Evolutionary conservation across 1,140 invertebrate genomes (phyloP), one percentile per base, ranked within the genome.

Genomic region (Arion vulgaris): DNA sequence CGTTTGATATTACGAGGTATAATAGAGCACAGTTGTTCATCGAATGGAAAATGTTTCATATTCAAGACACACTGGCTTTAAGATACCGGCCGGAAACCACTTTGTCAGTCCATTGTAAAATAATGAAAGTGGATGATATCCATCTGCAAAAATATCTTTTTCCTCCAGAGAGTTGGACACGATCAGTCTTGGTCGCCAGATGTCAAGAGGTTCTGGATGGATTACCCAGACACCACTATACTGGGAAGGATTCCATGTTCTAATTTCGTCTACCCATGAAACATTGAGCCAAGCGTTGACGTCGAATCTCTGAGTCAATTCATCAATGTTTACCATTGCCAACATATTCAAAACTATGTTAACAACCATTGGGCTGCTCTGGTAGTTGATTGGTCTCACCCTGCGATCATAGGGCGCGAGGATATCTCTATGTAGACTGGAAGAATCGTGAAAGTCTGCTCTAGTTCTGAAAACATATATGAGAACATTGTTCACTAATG

Each of bases 271-370:
- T 23, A 53, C 45, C 75, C 75, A 77, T 17, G 75, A 15, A 39
- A 77, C 9, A 28, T 77, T 77, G 2, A 77, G 15, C 75, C 75
- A 77, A 1, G 75, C 75, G n/a, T 77, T 77, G 26, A 77, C 7
- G 19, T 77, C 32, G 15, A 77, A 26, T 62, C 28, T 34, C 34
- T 77, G 75, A 51, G 7, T 15, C 26, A 62, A 1, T 57, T 77
- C 75, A 34, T 1, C 51, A 32, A 77, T 36, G 28, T 34, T 62
- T 13, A 77, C 9, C 13, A 77, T 11, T 7, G 9, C 28, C 15
- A 28, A 19, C 11, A 77, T 17, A 41, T 62, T 32, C 2, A 77
- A 77, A 32, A 5, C 9, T 11, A 77, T 11, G 75, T 77, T 13
- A 7, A 77, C 75, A 4, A 9, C 32, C 5, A 62, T 62, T 2